Percentiles rank a stretch among this genome's conserved stretches.
phyloP scores from a whole-genome alignment of 2,113 vertebrate species.

The Hippocampus mohnikei region DNA sequence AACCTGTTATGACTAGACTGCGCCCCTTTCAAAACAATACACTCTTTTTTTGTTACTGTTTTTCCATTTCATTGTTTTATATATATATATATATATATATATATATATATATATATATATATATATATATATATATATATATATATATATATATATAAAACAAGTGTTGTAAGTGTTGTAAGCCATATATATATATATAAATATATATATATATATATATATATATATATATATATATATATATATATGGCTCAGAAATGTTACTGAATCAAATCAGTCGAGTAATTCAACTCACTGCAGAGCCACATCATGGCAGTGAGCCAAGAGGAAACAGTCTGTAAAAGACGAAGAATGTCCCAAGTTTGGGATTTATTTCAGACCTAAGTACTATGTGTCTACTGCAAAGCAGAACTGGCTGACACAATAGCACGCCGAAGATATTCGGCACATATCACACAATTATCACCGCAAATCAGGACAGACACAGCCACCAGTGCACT shows the following conservation, averaged over 20 bases:
- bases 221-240: neutral
- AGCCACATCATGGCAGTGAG: neutral
- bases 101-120: neutral
- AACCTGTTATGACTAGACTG: neutral
- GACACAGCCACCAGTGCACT: neutral
- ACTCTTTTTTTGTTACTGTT: neutral
- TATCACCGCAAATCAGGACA: neutral
- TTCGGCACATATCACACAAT: neutral
- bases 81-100: neutral
- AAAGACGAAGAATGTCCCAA: neutral
- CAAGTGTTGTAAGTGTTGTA: too few relatives aligned
- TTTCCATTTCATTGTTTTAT: neutral
- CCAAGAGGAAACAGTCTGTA: neutral
- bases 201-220: neutral
- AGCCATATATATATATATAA: neutral
- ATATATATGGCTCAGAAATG: neutral
- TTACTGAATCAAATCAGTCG: neutral
- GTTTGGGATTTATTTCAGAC: neutral
- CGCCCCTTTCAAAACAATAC: neutral
- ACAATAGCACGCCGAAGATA: neutral
- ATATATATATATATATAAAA: neutral
- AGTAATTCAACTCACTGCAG: neutral
- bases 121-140: neutral
- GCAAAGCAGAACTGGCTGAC: neutral
- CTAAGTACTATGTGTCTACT: neutral